Conservation (phyloP, 2,888 invertebrate genomes). For the Orthonevra nobilis region DNA sequence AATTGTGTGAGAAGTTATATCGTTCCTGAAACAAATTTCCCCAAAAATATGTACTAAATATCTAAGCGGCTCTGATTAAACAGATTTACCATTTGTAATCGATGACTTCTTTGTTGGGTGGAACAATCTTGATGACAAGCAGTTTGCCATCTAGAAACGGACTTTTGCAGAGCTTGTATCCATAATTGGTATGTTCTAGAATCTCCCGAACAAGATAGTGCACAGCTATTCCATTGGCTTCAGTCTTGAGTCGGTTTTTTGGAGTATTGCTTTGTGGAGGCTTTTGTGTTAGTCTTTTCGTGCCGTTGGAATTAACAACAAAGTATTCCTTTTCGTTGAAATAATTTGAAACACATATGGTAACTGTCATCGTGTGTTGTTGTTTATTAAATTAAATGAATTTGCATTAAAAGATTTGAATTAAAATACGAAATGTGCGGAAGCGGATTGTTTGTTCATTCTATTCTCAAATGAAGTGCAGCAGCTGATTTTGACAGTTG, state of each 20-base stretch:
- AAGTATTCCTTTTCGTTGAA: slow-evolving; percentile 73
- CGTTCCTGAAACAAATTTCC: slow-evolving; percentile 81
- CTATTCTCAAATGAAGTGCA: no score
- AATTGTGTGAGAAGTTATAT: slow-evolving; percentile 80
- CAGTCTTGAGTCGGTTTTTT: slow-evolving; percentile 28
- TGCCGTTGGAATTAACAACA: slow-evolving; percentile 10
- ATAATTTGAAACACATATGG: slow-evolving; percentile 75
- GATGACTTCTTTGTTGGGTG: slow-evolving; percentile 83
- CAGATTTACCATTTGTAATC: slow-evolving; percentile 85
- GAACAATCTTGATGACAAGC: slow-evolving; percentile 81
- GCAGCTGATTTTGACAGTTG: no score
- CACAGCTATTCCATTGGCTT: slow-evolving; percentile 56
- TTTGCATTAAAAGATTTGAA: no score
- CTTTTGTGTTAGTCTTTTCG: slow-evolving; percentile 11
- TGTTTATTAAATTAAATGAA: background rate
- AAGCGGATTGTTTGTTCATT: no score
- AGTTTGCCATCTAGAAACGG: slow-evolving; percentile 67
- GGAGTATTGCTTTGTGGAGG: slow-evolving; percentile 20
- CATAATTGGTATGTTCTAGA: slow-evolving; percentile 72
- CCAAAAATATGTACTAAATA: background rate
- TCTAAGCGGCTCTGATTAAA: no score
- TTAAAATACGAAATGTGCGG: no score
- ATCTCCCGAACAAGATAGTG: slow-evolving; percentile 73
- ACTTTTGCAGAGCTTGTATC: slow-evolving; percentile 62
- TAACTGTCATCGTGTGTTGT: slow-evolving; percentile 72